Percentiles rank a stretch among this genome's conserved stretches.
These are phyloP conservation scores for Pollenia amentaria DNA, from an alignment of 2,888 invertebrate species.

Conservation along the genomic window DNA sequence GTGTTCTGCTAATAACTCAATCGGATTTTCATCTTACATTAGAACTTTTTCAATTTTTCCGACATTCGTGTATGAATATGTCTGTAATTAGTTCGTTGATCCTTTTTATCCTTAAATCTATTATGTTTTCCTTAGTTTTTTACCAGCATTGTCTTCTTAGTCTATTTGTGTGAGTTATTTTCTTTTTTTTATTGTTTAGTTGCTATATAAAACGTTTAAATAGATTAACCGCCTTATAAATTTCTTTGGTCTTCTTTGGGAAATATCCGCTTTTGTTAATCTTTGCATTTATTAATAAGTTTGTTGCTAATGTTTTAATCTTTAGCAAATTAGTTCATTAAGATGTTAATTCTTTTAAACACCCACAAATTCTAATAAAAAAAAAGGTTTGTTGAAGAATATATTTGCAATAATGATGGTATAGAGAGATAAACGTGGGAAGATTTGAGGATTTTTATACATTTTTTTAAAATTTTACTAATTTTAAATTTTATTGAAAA, in stretches of 20 bases:
- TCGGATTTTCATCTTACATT: slow-evolving; percentile 67
- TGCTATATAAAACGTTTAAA: slow-evolving; percentile 82
- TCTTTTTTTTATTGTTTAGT: slow-evolving; percentile 65
- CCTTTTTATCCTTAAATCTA: slow-evolving; percentile 72
- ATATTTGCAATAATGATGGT: background rate
- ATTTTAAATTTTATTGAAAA: no score
- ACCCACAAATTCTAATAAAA: slow-evolving; percentile 81
- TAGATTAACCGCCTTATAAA: slow-evolving; percentile 84
- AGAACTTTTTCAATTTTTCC: background rate
- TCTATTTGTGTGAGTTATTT: slow-evolving; percentile 16
- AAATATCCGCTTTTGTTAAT: slow-evolving; percentile 69
- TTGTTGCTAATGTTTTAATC: slow-evolving; percentile 79
- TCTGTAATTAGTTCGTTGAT: slow-evolving; percentile 81
- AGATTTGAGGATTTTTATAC: background rate
- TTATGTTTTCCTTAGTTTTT: slow-evolving; percentile 37
- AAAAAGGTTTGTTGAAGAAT: background rate
- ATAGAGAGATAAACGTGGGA: background rate
- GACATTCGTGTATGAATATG: background rate
- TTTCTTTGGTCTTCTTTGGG: slow-evolving; percentile 75
- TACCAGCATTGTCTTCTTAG: slow-evolving; percentile 38
- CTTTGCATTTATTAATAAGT: slow-evolving; percentile 55
- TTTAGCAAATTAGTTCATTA: slow-evolving; percentile 85
- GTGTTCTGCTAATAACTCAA: slow-evolving; percentile 60
- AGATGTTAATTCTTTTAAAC: slow-evolving; percentile 84
- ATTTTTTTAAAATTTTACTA: no score